Evolutionary conservation across 2,888 invertebrate species (phyloP), one percentile per base, ranked within the genome.

Genomic region (Uloborus plumipes): DNA sequence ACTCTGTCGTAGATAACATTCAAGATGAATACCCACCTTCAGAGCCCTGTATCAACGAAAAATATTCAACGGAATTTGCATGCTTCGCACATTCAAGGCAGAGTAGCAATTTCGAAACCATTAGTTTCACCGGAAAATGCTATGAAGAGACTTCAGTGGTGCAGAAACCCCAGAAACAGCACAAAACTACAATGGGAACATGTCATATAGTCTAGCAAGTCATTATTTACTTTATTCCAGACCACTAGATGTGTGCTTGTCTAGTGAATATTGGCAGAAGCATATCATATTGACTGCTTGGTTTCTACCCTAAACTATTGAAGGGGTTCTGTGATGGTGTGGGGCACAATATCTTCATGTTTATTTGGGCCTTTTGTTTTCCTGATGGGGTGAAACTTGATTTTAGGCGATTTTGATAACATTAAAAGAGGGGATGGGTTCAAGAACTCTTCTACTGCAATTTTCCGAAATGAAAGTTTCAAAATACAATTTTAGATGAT

Each of bases 151-250:
- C 26, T 26, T 3, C 2, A 26, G 26, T 26, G 26, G 26, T 26
- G 26, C 26, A 26, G 26, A 26, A 18, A 58, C 58, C 58, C 3
- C 58, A 4, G 1, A 58, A 58, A 58, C 18, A 9, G 58, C 3
- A 18, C 58, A 58, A 4, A 58, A n/a, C 58, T n/a, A 18, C 58
- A 58, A 58, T 58, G n/a, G 16, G 58, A 58, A 58, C 58, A n/a
- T 2, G 18, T 58, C 13, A 58, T 58, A n/a, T 7, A 2, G 58
- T 58, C 18, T 58, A 18, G 2, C 20, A 13, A 58, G 20, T 15
- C 13, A 15, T 58, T 22, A 58, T 58, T 58, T 15, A 53, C 53
- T 15, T 53, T 53, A 16, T 16, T 53, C 6, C 53, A 53, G 26
- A 26, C 26, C 26, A 26, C 26, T 26, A 26, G 26, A 26, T 4